Percentiles rank a stretch among this genome's conserved stretches.
Evolutionary conservation across 2,888 invertebrate species (phyloP).

Genomic region (Apotomis capreana): DNA sequence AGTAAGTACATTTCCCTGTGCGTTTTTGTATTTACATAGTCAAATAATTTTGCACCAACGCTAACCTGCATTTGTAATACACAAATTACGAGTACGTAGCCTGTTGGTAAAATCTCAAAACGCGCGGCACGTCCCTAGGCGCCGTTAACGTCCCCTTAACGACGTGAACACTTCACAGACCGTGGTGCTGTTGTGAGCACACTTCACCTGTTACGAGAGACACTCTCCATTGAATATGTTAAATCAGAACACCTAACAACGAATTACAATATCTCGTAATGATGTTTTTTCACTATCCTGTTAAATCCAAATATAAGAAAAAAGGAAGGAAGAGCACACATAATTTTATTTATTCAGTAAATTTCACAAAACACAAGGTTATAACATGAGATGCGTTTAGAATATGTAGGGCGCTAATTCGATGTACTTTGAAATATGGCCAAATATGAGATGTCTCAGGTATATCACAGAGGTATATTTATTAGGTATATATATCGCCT

Average conservation of each 20-base stretch:
- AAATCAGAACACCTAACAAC: not conserved
- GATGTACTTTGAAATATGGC: no score
- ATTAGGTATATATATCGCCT: no score
- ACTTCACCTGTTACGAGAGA: slow-evolving; percentile 20
- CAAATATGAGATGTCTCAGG: no score
- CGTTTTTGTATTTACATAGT: no score
- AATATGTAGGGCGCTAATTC: no score
- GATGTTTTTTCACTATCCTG: not conserved
- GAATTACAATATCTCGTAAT: not conserved
- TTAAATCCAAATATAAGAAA: not conserved
- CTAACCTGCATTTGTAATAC: slow-evolving; percentile 6
- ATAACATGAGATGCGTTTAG: no score
- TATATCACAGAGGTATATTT: no score
- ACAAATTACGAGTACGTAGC: not conserved
- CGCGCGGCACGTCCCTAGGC: slow-evolving; percentile 53
- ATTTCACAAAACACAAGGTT: no score
- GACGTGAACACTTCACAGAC: slow-evolving; percentile 61
- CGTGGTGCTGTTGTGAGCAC: slow-evolving; percentile 45
- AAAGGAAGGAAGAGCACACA: no score
- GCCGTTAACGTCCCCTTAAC: slow-evolving; percentile 63
- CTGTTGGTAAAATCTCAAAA: slow-evolving; percentile 51
- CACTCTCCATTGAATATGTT: not conserved
- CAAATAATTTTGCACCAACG: not conserved
- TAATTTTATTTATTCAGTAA: no score
- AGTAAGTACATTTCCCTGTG: no score